Percentiles rank a stretch among this genome's conserved stretches.
Conservation (phyloP, 2,888 invertebrate species). For the Unio pictorum region DNA sequence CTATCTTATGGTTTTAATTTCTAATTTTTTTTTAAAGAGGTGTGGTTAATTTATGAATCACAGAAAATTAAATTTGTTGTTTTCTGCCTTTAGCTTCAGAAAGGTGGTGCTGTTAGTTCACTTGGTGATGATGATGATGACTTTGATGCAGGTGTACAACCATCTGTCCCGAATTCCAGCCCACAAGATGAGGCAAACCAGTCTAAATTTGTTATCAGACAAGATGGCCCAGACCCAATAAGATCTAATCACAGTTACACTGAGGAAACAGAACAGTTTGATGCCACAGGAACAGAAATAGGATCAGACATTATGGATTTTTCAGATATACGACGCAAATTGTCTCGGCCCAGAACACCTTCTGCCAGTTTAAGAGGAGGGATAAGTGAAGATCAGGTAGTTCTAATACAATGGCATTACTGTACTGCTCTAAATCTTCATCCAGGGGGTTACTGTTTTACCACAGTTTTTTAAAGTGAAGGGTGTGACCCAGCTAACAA, state of each 20-base stretch:
- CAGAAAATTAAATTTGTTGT: no score
- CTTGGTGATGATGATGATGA: conserved; percentile 28
- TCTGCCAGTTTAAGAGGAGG: conserved; percentile 28
- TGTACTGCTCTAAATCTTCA: no score
- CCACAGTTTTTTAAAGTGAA: no score
- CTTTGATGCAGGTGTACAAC: conserved; percentile 16
- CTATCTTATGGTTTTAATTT: no score
- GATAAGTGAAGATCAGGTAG: conserved; percentile 34
- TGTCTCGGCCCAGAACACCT: conserved; percentile 35
- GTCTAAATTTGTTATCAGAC: conserved; percentile 8
- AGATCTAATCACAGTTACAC: conserved; percentile 19
- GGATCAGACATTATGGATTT: conserved; percentile 41
- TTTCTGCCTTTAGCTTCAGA: conserved; percentile 21
- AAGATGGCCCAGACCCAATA: conserved; percentile 19
- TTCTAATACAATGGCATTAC: not conserved
- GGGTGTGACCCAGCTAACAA: no score
- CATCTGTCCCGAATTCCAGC: conserved; percentile 29
- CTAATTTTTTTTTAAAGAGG: no score
- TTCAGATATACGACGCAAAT: conserved; percentile 33
- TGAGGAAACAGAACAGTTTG: conserved; percentile 23
- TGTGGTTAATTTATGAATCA: no score
- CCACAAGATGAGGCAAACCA: conserved; percentile 4
- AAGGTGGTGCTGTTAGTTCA: conserved; percentile 28
- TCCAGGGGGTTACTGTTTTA: no score
- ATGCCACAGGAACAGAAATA: conserved; percentile 5